Evolutionary conservation across 1,140 invertebrate species (phyloP), one percentile per base, ranked within the genome.

Genomic region (Bombus huntii): DNA sequence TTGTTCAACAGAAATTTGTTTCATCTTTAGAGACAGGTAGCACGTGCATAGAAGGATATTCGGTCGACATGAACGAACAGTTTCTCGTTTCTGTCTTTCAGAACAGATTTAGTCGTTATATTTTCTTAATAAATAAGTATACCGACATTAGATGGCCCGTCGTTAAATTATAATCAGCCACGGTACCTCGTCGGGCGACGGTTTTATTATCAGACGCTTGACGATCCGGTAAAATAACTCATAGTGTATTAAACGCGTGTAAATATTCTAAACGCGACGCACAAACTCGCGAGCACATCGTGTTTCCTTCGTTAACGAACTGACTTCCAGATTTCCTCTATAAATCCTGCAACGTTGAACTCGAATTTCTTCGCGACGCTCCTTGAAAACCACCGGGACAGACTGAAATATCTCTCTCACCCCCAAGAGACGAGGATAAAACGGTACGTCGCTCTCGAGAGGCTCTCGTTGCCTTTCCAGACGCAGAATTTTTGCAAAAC

Each of bases 161-260:
- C 39, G 71, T 18, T 88, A 74, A 81, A 78, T 88, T 89, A 86
- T 72, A 74, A 42, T n/a, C n/a, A 34, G 42, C 9, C 59, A 44
- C 10, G 44, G 65, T 59, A 81, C 5, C 37, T 72, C 65, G 44
- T 39, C 6, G 39, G 34, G 47, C 59, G 68, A 73, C 53, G 62
- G 68, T 88, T 89, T 88, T 89, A 85, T 59, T 12, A 39, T 18
- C 34, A n/a, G 47, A 42, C 42, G 70, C 79, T 86, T 82, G 81
- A 88, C 62, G 83, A 28, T 88, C 87, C 34, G 28, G 53, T 57
- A 73, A 81, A 81, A 62, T 75, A 85, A 57, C 79, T 31, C 47
- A 66, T n/a, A 59, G 47, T 37, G 62, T 28, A 65, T 81, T 85
- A 86, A 68, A 89, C 66, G 53, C 18, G 57, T 70, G 83, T 72